Evolutionary conservation across 2,797 vertebrate species (phyloP), one percentile per base, ranked within the genome.

Genomic region (Eidolon dupreanum): DNA sequence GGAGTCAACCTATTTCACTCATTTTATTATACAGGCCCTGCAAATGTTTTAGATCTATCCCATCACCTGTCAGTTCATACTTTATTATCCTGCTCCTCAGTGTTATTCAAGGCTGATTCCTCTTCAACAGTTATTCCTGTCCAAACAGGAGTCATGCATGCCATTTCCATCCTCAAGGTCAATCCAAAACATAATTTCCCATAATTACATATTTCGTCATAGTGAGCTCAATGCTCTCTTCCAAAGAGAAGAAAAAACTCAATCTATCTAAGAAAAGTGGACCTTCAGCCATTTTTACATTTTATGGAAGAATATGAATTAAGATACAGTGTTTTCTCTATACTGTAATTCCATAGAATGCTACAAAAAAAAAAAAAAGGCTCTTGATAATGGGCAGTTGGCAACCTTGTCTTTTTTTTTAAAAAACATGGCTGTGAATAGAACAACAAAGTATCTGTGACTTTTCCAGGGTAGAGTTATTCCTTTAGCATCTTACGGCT

Each of bases 1-100:
- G 79, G 20, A 97, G 94, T 97, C 96, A 97, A 95, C 85, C 88
- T 89, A 94, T 98, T 96, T 96, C 88, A 88, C 75, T 97, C 90
- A 97, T 97, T 97, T 94, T 93, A 95, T 97, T 97, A 96, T 19
- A 77, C 0, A 87, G 51, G 51, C 63, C 77, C 93, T 86, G 94
- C 94, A 91, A 88, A 84, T 55, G 38, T 84, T 96, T 96, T 70
- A 87, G 78, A 85, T 93, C 51, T 86, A 57, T 90, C 63, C 68
- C 85, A 92, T 93, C 79, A 63, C 84, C 74, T 97, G 96, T 85
- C 92, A 96, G 51, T 87, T 81, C 74, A 66, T 93, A 93, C 94
- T 92, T 97, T 71, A 90, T 95, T 94, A 88, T 96, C 49, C 74
- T 96, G 65, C 22, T 95, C 63, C 73, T 88, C 43, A 51, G 46